Percentiles rank a stretch among this genome's conserved stretches.
Evolutionary conservation across 2,113 vertebrate species (phyloP).

Genomic region (Indri indri): DNA sequence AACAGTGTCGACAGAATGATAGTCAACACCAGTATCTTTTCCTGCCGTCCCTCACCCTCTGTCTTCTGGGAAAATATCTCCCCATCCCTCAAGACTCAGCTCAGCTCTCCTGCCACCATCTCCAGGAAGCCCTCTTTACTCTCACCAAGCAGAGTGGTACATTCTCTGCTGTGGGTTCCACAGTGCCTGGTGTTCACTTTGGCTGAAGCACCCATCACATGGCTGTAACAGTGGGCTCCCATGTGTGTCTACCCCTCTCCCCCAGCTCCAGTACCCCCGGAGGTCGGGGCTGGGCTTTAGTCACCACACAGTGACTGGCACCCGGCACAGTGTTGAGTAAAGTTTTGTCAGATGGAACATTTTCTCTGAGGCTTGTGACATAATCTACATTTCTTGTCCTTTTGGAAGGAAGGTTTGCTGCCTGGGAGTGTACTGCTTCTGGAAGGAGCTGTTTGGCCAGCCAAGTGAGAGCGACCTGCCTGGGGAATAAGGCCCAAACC

Average conservation of each 20-base stretch:
- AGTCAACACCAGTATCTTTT: background rate
- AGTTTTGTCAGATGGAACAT: background rate
- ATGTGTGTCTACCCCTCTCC: background rate
- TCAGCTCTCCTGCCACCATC: background rate
- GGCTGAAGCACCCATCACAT: fast-evolving
- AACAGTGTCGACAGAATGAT: no score
- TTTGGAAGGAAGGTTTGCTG: background rate
- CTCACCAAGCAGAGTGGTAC: background rate
- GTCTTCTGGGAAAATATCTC: background rate
- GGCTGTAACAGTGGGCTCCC: no score
- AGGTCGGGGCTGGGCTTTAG: background rate
- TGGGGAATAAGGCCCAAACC: background rate
- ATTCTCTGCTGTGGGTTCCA: background rate
- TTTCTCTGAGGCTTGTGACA: background rate
- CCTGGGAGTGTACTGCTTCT: background rate
- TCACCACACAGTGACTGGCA: background rate
- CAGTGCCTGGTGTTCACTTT: background rate
- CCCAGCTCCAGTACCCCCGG: no score
- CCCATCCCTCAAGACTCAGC: background rate
- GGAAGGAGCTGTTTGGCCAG: background rate
- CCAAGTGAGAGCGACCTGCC: background rate
- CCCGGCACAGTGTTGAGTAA: background rate
- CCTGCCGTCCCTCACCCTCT: background rate
- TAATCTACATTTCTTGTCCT: background rate
- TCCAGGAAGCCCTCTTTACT: background rate